phyloP scores from a whole-genome alignment of 1,140 invertebrate species.

The Bradynema listronoti region DNA sequence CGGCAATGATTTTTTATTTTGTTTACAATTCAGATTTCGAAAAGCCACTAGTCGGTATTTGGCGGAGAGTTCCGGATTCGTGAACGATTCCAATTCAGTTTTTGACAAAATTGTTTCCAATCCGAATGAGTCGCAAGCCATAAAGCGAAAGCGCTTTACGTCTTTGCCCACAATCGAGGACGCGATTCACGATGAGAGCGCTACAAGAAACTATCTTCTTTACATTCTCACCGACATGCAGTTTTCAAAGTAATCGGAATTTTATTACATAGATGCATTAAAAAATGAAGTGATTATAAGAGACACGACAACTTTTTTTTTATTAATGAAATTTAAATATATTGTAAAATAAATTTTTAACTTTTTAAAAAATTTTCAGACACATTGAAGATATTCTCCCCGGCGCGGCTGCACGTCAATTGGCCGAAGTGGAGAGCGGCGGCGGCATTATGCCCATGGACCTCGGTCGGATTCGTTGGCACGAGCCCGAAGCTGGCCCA shows the following conservation, averaged over 20 bases:
- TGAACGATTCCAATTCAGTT: conserved; percentile 13
- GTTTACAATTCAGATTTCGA: conserved; percentile 49
- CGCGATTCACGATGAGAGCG: conserved; percentile 5
- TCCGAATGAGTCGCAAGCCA: no score
- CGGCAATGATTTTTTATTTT: conserved; percentile 31
- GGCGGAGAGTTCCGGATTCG: not conserved
- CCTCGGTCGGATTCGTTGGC: conserved; percentile 39
- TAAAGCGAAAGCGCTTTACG: no score
- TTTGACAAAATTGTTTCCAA: no score
- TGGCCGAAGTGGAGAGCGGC: not conserved
- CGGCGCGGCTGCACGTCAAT: conserved; percentile 17
- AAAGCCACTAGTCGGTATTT: conserved; percentile 31
- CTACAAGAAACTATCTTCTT: conserved; percentile 31
- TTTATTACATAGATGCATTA: no score
- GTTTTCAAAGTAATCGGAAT: conserved; percentile 42
- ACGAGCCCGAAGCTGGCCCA: conserved; percentile 8
- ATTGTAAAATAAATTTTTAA: no score
- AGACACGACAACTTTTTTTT: no score
- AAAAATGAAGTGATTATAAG: no score
- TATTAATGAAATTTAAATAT: no score
- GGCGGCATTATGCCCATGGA: conserved; percentile 40
- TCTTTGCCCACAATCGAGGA: conserved; percentile 10
- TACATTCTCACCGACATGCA: conserved; percentile 41
- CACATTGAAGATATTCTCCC: conserved; percentile 16
- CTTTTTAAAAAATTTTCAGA: not conserved